These are phyloP conservation scores for Caenorhabditis japonica DNA, from an alignment of 2,888 invertebrate species.

Conservation along the genomic window DNA sequence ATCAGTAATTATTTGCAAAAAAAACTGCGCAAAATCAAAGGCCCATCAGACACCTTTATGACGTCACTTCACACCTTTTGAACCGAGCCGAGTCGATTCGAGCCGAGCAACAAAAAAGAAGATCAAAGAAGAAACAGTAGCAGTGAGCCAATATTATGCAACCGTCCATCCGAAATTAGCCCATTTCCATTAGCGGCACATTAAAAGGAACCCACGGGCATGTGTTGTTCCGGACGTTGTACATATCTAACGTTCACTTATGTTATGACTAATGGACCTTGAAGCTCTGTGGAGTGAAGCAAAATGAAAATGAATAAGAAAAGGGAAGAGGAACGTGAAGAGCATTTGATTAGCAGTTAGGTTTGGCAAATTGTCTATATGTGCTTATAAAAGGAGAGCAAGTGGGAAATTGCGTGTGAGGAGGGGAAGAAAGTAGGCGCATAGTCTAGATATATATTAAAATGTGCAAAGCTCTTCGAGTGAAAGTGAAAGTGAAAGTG, in stretches of 20 bases:
- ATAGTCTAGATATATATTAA: neutral
- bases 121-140: slow-evolving; percentile 18
- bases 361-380: slow-evolving; percentile 9
- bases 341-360: slow-evolving; percentile 43
- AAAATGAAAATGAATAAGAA: slow-evolving; percentile 20
- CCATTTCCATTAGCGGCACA: slow-evolving; percentile 26
- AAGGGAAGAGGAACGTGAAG: slow-evolving; percentile 6
- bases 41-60: too few relatives aligned
- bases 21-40: too few relatives aligned
- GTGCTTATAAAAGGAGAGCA: slow-evolving; percentile 16
- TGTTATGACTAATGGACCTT: slow-evolving; percentile 26
- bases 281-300: slow-evolving; percentile 4
- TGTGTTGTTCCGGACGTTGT: slow-evolving; percentile 17
- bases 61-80: too few relatives aligned
- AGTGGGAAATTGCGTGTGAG: slow-evolving; percentile 22
- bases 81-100: too few relatives aligned
- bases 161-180: slow-evolving; percentile 21
- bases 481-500: too few relatives aligned
- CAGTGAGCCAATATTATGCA: slow-evolving; percentile 27
- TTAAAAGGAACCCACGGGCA: neutral
- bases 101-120: too few relatives aligned
- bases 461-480: neutral
- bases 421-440: neutral
- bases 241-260: too few relatives aligned
- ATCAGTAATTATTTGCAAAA: too few relatives aligned